Conservation (phyloP, 2,113 vertebrate genomes). For the Empidonax traillii region DNA sequence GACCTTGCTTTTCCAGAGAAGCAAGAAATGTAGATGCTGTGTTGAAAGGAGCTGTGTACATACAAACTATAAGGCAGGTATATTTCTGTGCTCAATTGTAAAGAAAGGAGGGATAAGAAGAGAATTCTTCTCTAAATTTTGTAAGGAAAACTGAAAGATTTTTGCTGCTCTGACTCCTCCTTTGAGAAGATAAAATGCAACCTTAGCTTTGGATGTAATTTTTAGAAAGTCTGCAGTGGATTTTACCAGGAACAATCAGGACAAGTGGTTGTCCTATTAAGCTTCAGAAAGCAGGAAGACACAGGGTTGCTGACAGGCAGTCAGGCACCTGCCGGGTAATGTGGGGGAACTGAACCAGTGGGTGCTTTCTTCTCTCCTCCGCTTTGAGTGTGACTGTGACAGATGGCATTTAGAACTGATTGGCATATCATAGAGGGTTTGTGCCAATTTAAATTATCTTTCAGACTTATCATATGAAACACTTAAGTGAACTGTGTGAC, state of each 20-base stretch:
- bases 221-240: neutral
- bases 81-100: neutral
- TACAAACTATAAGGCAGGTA: neutral
- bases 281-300: neutral
- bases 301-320: neutral
- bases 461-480: neutral
- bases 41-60: neutral
- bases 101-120: neutral
- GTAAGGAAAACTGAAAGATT: neutral
- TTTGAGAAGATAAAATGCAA: neutral
- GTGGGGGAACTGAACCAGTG: slow-evolving; percentile 7
- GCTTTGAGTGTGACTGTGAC: neutral
- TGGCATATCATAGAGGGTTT: neutral
- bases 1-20: neutral
- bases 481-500: neutral
- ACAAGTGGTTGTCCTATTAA: neutral
- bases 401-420: slow-evolving; percentile 59
- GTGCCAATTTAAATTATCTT: slow-evolving; percentile 47
- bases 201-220: neutral
- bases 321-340: neutral
- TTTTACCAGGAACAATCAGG: neutral
- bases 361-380: slow-evolving; percentile 34
- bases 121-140: neutral
- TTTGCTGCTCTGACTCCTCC: neutral
- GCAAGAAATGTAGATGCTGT: neutral